Evolutionary conservation across 2,113 vertebrate species (phyloP).

Genomic region (Hylia prasina): DNA sequence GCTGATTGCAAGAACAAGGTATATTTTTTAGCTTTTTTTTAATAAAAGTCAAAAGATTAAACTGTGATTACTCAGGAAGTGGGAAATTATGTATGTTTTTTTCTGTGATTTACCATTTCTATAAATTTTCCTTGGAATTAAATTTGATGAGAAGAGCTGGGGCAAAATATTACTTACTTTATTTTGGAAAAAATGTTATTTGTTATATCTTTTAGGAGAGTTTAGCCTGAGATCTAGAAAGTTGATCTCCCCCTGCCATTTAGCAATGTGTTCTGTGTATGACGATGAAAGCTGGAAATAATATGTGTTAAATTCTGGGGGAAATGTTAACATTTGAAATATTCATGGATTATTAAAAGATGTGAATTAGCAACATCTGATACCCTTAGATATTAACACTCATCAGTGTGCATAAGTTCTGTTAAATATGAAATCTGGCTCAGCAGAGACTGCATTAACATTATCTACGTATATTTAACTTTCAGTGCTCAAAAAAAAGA

Average conservation of each 20-base stretch:
- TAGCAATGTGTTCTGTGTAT: neutral
- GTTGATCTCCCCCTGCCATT: neutral
- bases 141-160: neutral
- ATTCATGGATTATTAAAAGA: constrained; percentile 5
- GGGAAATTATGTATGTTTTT: neutral
- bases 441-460: neutral
- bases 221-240: neutral
- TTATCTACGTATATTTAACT: neutral
- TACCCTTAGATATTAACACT: neutral
- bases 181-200: neutral
- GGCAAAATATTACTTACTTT: neutral
- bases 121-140: neutral
- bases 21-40: neutral
- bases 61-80: neutral
- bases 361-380: constrained; percentile 4
- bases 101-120: neutral
- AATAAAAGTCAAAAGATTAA: neutral
- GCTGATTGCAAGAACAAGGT: neutral
- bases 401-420: neutral
- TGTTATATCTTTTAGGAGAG: neutral
- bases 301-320: neutral
- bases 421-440: constrained; percentile 9
- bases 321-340: constrained; percentile 14
- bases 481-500: neutral
- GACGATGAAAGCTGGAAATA: neutral